Base-by-base conservation (phyloP, 2,797 vertebrate genomes). In the Caiman crocodilus region DNA sequence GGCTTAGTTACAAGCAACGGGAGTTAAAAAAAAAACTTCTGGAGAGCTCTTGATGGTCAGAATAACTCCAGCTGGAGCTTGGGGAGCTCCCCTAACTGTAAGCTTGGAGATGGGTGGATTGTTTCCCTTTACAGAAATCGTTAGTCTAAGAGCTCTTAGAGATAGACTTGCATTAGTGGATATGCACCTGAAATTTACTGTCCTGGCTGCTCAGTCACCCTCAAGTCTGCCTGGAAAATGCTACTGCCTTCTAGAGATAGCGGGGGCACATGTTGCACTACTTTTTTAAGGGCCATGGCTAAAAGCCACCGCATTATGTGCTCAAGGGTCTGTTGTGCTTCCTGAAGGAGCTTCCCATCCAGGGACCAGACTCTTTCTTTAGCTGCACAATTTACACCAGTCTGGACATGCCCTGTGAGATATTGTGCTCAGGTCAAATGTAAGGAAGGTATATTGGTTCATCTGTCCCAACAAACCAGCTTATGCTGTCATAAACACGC, bases 301-400 rank as follows among this genome's bases (percentile, higher is more conserved):
- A n/a, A 2, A 25, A 60, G 4, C 17, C 2, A 9, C 6, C 8
- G 42, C 6, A 8, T 26, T 0, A 15, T 12, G 5, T n/a, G 16
- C 60, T 63, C 30, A 14, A 20, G 80, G 64, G 21, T 77, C 71
- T 50, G 74, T 16, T 50, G 14, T 28, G 42, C 7, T 59, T 57
- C 10, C 30, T 5, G 64, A 61, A 16, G 13, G 35, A 77, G 21
- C 28, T n/a, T 84, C 6, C 23, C 3, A 50, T 56, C 4, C 20
- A 13, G 25, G 14, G 42, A 32, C 63, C 5, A 1, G 8, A 12
- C 6, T 17, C n/a, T 5, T 57, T 50, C 26, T 26, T 60, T 15
- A 8, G 17, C 26, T 63, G 14, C 57, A 35, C 57, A 14, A 80
- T 25, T 42, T 80, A 35, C 50, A 21, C 20, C 14, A 7, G 16